Evolutionary conservation across 92 coral and sea anemone species (phyloP).

Genomic region (Blastomussa wellsi): DNA sequence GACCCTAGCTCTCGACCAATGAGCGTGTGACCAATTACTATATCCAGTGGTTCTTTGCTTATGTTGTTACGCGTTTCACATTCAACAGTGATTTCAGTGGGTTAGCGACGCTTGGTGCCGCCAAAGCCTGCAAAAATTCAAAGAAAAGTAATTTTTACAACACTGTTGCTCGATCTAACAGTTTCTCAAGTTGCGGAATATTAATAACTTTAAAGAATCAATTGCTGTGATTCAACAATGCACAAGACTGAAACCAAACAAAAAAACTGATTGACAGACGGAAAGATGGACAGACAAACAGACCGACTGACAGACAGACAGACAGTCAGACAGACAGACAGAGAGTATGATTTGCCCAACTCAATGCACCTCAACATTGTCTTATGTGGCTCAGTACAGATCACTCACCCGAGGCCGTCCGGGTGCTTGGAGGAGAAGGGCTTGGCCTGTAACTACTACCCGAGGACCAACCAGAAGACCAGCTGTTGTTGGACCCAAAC

Average conservation of each 20-base stretch:
- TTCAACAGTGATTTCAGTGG: neutral
- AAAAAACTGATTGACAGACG: too few relatives aligned
- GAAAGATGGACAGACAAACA: too few relatives aligned
- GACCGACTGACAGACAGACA: too few relatives aligned
- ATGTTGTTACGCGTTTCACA: neutral
- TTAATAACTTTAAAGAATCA: too few relatives aligned
- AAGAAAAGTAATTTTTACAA: neutral
- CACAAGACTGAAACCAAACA: too few relatives aligned
- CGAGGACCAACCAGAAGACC: conserved; percentile 66
- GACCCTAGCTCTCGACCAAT: too few relatives aligned
- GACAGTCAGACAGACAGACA: too few relatives aligned
- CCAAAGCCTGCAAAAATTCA: conserved; percentile 31
- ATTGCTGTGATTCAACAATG: too few relatives aligned
- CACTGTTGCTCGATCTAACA: neutral
- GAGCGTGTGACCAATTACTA: too few relatives aligned
- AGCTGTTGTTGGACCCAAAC: conserved; percentile 49
- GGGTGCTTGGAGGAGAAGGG: conserved; percentile 56
- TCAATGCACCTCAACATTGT: neutral
- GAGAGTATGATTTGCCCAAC: too few relatives aligned
- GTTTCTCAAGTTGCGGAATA: too few relatives aligned
- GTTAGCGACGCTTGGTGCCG: conserved; percentile 47
- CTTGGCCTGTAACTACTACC: conserved; percentile 49
- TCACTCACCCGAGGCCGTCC: conserved; percentile 61
- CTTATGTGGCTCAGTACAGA: neutral
- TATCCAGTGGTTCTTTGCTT: neutral